Percentiles rank a stretch among this genome's conserved stretches.
Evolutionary conservation across 1,140 invertebrate species (phyloP).

Genomic region (Macrocentrus cingulum): DNA sequence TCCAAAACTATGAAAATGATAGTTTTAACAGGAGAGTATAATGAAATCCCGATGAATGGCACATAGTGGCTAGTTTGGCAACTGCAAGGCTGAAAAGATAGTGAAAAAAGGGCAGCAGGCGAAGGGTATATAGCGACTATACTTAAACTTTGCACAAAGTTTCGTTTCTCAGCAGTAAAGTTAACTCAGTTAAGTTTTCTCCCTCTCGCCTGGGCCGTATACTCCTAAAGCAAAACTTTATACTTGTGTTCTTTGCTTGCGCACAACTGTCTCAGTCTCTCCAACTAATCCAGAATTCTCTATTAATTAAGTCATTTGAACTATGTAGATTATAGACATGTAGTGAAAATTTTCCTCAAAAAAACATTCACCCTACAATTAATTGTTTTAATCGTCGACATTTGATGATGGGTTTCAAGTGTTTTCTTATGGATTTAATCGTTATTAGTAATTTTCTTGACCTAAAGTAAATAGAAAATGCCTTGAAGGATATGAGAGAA

Average conservation of each 20-base stretch:
- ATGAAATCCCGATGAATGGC: too few species aligned
- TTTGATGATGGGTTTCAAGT: too few species aligned
- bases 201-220: too few species aligned
- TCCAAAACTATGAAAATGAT: too few species aligned
- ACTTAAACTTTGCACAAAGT: slow-evolving; percentile 59
- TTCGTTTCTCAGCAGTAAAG: slow-evolving; percentile 57
- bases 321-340: not conserved
- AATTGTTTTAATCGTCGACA: too few species aligned
- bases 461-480: not conserved
- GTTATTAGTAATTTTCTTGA: not conserved
- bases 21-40: too few species aligned
- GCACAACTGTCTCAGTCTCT: slow-evolving; percentile 7
- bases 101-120: slow-evolving; percentile 31
- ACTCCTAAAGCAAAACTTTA: slow-evolving; percentile 55
- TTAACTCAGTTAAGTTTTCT: slow-evolving; percentile 60
- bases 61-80: slow-evolving; percentile 12
- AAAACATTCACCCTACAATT: too few species aligned
- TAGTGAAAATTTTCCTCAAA: not conserved
- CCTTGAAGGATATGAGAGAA: not conserved
- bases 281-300: slow-evolving; percentile 10
- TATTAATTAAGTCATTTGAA: not conserved
- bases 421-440: not conserved
- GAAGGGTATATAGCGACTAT: slow-evolving; percentile 47
- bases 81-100: slow-evolving; percentile 26
- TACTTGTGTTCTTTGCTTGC: slow-evolving; percentile 14